Conservation (phyloP, 2,888 invertebrate genomes). For the Volucella bombylans region DNA sequence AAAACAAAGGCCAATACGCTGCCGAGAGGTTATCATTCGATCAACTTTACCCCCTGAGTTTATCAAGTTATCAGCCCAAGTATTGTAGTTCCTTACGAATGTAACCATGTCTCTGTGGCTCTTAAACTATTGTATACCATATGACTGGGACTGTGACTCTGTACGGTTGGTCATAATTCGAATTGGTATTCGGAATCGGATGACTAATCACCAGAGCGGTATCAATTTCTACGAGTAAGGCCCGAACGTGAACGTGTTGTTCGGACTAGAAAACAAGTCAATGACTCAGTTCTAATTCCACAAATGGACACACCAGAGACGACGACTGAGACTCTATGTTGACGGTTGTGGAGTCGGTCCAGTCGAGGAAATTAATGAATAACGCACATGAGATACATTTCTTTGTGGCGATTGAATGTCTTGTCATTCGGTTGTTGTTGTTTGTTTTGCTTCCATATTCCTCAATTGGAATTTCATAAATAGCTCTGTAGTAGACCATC, state of each 20-base stretch:
- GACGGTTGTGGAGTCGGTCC: slow-evolving; percentile 30
- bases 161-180: slow-evolving; percentile 24
- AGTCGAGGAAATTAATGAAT: slow-evolving; percentile 63
- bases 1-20: too few relatives aligned
- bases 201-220: slow-evolving; percentile 68
- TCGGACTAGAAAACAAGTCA: slow-evolving; percentile 64
- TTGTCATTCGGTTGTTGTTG: slow-evolving; percentile 7
- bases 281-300: slow-evolving; percentile 61
- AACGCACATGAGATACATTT: slow-evolving; percentile 73
- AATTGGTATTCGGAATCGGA: slow-evolving; percentile 31
- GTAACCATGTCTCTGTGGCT: background rate
- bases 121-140: background rate
- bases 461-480: slow-evolving; percentile 62
- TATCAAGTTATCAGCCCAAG: slow-evolving; percentile 65
- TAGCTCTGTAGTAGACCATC: background rate
- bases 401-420: slow-evolving; percentile 57
- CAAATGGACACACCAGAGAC: background rate
- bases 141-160: slow-evolving; percentile 13
- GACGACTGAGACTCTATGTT: background rate
- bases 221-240: slow-evolving; percentile 38
- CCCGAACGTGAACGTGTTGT: slow-evolving; percentile 38
- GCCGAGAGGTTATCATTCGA: slow-evolving; percentile 64
- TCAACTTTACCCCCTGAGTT: slow-evolving; percentile 70
- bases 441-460: slow-evolving; percentile 15
- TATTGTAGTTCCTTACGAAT: background rate